A percentile compares a stretch with the other conserved stretches of the same genome.
These are phyloP conservation scores for Caranx ignobilis DNA, from an alignment of 2,113 vertebrate species.

Conservation along the genomic window DNA sequence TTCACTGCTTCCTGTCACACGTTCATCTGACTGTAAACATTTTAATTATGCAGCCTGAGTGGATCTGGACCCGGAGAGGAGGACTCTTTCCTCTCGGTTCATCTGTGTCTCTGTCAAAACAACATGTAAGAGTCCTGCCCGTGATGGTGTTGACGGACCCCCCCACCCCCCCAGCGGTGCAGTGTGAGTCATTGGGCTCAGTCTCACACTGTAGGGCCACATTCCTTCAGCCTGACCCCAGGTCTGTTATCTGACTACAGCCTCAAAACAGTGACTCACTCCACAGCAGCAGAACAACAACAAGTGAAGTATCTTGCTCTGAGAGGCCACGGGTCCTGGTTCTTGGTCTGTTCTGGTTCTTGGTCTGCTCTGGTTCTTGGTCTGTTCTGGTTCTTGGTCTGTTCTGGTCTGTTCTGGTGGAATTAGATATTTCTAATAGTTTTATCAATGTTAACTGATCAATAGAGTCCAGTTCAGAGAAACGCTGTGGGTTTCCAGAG, in stretches of 20 bases:
- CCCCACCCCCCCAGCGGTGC: slow-evolving; percentile 4
- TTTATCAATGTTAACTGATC: too few species aligned
- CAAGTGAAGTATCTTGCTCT: neutral
- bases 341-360: neutral
- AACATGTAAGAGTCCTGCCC: neutral
- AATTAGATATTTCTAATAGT: too few species aligned
- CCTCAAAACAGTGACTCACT: slow-evolving; percentile 38
- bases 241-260: slow-evolving; percentile 26
- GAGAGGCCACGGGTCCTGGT: neutral
- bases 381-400: too few species aligned
- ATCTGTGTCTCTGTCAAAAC: neutral
- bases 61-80: too few species aligned
- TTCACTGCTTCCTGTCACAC: too few species aligned
- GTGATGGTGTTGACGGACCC: neutral
- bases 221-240: slow-evolving; percentile 54
- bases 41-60: too few species aligned
- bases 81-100: neutral
- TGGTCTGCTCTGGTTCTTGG: too few species aligned
- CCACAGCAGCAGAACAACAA: neutral
- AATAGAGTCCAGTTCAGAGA: too few species aligned
- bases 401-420: too few species aligned
- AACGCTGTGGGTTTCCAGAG: too few species aligned
- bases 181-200: slow-evolving; percentile 47
- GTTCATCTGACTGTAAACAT: too few species aligned
- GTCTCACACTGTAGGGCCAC: slow-evolving; percentile 51